Conservation (phyloP, 2,113 vertebrate species). For the Serilophus lunatus region DNA sequence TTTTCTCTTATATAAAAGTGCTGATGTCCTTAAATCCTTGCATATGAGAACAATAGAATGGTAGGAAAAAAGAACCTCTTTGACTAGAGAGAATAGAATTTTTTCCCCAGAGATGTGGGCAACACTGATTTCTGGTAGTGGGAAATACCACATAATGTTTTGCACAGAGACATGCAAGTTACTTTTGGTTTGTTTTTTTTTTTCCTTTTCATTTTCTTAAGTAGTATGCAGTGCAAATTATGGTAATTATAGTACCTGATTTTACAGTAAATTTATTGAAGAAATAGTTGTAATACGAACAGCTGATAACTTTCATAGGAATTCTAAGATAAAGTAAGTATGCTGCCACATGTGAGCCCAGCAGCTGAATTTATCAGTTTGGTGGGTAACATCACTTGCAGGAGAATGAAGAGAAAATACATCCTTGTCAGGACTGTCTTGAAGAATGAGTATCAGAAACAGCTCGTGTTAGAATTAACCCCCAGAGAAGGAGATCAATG, state of each 20-base stretch:
- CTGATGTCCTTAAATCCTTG: not conserved
- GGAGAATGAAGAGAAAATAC: not conserved
- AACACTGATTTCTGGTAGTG: not conserved
- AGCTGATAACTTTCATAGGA: not conserved
- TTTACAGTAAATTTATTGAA: not conserved
- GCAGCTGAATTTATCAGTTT: not conserved
- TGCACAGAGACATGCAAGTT: not conserved
- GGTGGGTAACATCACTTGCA: not conserved
- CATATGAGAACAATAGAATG: not conserved
- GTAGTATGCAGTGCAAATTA: not conserved
- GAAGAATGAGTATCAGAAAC: conserved; percentile 11
- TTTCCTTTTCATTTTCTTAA: not conserved
- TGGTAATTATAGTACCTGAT: not conserved
- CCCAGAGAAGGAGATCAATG: not conserved
- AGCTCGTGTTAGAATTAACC: conserved; percentile 1
- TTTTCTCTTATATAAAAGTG: not conserved
- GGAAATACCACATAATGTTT: not conserved
- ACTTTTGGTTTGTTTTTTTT: not conserved
- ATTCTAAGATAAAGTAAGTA: not conserved
- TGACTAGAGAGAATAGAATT: not conserved
- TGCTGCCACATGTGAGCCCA: accelerated
- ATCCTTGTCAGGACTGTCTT: not conserved
- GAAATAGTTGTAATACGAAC: not conserved
- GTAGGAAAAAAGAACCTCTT: not conserved
- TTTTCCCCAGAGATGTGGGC: not conserved